Evolutionary conservation across 2,888 invertebrate genomes (phyloP), one percentile per base, ranked within the genome.

Genomic region (Pachydiplax longipennis): DNA sequence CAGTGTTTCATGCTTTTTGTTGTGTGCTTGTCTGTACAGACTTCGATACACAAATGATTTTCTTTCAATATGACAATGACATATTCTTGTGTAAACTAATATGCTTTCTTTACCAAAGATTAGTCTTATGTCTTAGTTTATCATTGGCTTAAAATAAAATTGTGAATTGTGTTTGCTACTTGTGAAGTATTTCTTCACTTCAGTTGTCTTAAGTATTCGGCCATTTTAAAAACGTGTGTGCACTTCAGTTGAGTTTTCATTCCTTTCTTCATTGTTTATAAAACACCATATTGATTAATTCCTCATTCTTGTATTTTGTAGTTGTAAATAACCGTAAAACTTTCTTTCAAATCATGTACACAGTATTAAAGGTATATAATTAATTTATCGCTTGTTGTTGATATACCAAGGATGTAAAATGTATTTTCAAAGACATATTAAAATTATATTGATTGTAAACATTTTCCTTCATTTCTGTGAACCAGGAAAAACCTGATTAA

Each of bases 341-440:
- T 87, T 61, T 61, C 58, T 61, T 87, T 87, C 61, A 61, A 87
- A 87, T 61, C 58, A 61, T 87, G 87, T 87, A 87, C 61, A 61
- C 87, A 87, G 87, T 87, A 87, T 87, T 87, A 87, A 87, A 87
- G 87, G 58, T 87, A 87, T 83, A 53, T 83, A 87, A 61, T 87
- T 61, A 61, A 61, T 87, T 61, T 22, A n/a, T 58, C 61, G 35
- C 37, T 37, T 87, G 35, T 87, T 87, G 25, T 61, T 87, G 31
- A 37, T n/a, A 35, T 18, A 73, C 31, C 73, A 73, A 73, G 25
- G 73, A 73, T 73, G 73, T 73, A 73, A 73, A 73, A 73, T 73
- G 73, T 73, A 73, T 73, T 73, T 73, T 73, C 31, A 73, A 73
- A 73, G 25, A 73, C 25, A 73, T 73, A 73, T 73, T 73, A 73